Evolutionary conservation across 2,113 vertebrate species (phyloP).

Genomic region (Platysteira castanea): DNA sequence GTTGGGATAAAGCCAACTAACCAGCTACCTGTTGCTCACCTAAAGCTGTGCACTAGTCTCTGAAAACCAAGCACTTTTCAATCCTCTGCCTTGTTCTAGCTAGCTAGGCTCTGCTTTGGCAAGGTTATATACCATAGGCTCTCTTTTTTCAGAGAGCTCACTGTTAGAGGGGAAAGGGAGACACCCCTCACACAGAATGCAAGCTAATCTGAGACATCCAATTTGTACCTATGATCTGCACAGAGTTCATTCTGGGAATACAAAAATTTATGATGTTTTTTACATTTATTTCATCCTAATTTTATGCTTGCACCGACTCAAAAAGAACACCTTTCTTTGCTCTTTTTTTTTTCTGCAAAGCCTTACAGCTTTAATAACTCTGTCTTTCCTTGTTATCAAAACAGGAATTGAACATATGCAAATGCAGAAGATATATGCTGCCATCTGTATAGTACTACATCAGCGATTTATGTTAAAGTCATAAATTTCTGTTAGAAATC

Average conservation of each 20-base stretch:
- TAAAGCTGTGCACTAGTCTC: background rate
- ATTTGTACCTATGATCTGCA: background rate
- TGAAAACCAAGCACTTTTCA: background rate
- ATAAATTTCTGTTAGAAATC: background rate
- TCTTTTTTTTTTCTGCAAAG: background rate
- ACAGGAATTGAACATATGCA: background rate
- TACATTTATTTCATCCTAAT: background rate
- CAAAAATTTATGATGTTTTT: background rate
- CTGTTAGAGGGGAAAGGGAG: background rate
- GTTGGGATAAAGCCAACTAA: background rate
- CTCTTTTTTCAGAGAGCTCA: background rate
- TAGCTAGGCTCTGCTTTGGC: background rate
- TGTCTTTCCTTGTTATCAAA: background rate
- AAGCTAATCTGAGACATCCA: background rate
- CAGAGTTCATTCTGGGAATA: background rate
- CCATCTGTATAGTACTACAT: background rate
- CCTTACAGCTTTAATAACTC: background rate
- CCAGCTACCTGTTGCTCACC: background rate
- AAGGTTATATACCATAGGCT: background rate
- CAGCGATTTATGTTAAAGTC: background rate
- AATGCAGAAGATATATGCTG: background rate
- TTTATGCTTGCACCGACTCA: background rate
- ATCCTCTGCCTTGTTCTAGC: background rate
- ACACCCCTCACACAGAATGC: background rate
- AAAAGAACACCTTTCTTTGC: background rate